Evolutionary conservation across 2,888 invertebrate genomes (phyloP), one percentile per base, ranked within the genome.

Genomic region (Microctonus brassicae): DNA sequence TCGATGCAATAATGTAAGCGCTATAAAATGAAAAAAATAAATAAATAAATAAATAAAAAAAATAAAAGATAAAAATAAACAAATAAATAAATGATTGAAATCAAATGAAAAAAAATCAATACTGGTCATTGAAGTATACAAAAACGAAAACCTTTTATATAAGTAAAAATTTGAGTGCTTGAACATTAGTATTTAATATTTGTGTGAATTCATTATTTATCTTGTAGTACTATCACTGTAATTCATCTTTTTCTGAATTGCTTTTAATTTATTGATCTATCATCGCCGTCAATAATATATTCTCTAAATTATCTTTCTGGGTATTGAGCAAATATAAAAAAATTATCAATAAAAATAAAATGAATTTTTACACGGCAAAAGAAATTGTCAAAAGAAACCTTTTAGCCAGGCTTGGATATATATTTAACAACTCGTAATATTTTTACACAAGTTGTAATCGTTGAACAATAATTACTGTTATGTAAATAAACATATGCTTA

Each of bases 401-500:
- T 33, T n/a, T 65, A 65, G 52, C 29, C 29, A 29, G 17, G 29
- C 29, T 33, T 53, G 53, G 9, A n/a, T 55, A 34, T 34, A 53
- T 20, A 65, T 34, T 33, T 55, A 20, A 53, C 20, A 36, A 36
- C 13, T 17, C 33, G 55, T 34, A 65, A 55, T 13, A 24, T 55
- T n/a, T 33, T 47, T 47, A 65, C 52, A 55, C 53, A 65, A 55
- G 36, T 62, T 74, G 71, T 63, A 62, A 64, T 73, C 53, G 42
- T 73, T 69, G 74, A 72, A 73, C 58, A 72, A 68, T 69, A 79
- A 82, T 79, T 82, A 81, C 77, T 81, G 80, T 78, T 82, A 80
- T 86, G 84, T 86, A 86, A 86, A 86, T 86, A 86, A 86, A 86
- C 73, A 81, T 86, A 83, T 86, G 85, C 84, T 85, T 86, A 82